phyloP scores from a whole-genome alignment of 1,140 invertebrate species.

The Patella vulgata region DNA sequence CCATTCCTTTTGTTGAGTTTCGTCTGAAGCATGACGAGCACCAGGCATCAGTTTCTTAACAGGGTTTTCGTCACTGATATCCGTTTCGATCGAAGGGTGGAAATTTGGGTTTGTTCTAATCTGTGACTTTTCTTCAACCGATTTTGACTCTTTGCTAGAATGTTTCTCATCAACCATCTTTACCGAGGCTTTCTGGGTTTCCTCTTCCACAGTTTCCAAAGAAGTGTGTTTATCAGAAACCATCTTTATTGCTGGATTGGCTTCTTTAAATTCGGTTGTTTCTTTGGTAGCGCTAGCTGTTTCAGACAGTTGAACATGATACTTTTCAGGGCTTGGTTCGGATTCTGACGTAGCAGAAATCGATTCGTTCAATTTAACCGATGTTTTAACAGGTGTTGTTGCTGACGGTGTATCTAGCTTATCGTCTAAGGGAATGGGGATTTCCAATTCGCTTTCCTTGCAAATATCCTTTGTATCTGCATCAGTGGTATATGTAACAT shows the following conservation, averaged over 20 bases:
- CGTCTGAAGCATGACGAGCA: slow-evolving; percentile 21
- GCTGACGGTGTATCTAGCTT: too few relatives aligned
- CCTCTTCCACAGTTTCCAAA: slow-evolving; percentile 31
- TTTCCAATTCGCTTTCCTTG: too few relatives aligned
- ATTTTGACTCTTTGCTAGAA: slow-evolving; percentile 33
- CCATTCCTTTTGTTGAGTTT: slow-evolving; percentile 41
- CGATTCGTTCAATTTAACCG: slow-evolving; percentile 1
- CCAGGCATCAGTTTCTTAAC: slow-evolving; percentile 26
- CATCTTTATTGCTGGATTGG: slow-evolving; percentile 26
- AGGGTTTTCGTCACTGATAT: not conserved
- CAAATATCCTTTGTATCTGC: too few relatives aligned
- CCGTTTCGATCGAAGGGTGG: slow-evolving; percentile 9
- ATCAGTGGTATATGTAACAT: too few relatives aligned
- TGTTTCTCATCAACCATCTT: slow-evolving; percentile 24
- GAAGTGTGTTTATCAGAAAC: slow-evolving; percentile 30
- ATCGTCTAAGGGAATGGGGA: too few relatives aligned
- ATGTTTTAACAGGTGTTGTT: not conserved
- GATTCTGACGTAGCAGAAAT: slow-evolving; percentile 6
- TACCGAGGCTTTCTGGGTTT: slow-evolving; percentile 18
- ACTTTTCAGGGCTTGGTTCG: not conserved
- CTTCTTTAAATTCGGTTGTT: not conserved
- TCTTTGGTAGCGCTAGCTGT: not conserved
- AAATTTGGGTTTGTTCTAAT: not conserved
- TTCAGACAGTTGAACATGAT: not conserved
- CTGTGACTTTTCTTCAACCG: slow-evolving; percentile 18